Conservation (phyloP, 2,888 invertebrate species). For the Andrena minutula region DNA sequence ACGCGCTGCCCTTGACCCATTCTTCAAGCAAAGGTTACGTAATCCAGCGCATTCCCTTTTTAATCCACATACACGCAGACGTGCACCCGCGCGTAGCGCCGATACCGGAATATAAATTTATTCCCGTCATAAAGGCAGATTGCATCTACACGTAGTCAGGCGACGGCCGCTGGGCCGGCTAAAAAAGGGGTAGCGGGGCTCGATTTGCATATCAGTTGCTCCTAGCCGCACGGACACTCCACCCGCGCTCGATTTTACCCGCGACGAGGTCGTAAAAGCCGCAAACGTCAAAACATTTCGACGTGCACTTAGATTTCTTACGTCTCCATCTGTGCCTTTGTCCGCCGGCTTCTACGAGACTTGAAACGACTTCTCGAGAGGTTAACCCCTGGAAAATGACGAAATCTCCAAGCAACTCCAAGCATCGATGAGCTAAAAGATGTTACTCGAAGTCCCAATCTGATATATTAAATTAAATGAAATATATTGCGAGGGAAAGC, state of each 20-base stretch:
- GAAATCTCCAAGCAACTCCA: no score
- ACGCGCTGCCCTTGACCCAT: conserved; percentile 54
- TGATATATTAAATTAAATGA: no score
- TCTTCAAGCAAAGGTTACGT: conserved; percentile 34
- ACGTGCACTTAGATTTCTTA: neutral
- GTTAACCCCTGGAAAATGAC: no score
- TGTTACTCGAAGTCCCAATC: no score
- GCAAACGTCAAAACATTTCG: conserved; percentile 8
- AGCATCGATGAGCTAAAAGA: no score
- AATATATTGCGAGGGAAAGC: no score
- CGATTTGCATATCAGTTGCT: conserved; percentile 55
- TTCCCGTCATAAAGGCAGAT: conserved; percentile 51
- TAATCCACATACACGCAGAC: neutral
- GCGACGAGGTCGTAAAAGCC: neutral
- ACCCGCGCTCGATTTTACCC: conserved; percentile 16
- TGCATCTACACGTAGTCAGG: conserved; percentile 41
- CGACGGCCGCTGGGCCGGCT: conserved; percentile 14
- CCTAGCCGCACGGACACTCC: conserved; percentile 25
- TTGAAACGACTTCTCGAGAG: neutral
- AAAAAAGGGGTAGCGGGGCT: conserved; percentile 36
- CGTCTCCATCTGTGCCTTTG: no score
- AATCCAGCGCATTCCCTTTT: conserved; percentile 30
- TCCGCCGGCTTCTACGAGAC: no score
- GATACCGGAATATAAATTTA: conserved; percentile 48
- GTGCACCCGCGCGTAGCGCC: neutral